Conservation (phyloP, 2,113 vertebrate genomes). For the Phalacrocorax carbo region DNA sequence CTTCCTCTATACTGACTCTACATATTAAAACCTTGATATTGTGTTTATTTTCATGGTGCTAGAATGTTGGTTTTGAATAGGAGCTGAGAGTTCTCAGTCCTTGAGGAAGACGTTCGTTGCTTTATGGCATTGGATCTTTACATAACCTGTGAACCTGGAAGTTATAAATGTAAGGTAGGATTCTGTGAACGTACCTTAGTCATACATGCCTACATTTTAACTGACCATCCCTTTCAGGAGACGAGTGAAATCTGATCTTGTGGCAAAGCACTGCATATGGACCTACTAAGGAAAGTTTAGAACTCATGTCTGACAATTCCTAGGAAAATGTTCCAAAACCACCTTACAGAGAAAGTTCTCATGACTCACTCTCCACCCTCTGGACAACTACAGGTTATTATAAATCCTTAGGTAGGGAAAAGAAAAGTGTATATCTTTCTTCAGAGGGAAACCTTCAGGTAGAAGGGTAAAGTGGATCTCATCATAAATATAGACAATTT, state of each 20-base stretch:
- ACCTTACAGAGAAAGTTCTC: background rate
- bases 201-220: background rate
- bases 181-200: background rate
- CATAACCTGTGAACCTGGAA: background rate
- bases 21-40: background rate
- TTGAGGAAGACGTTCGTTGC: background rate
- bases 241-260: background rate
- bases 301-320: fast-evolving
- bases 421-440: background rate
- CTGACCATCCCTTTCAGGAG: background rate
- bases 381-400: background rate
- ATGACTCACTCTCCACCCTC: background rate
- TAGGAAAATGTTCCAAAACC: background rate
- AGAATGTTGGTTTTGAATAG: background rate
- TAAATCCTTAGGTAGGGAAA: background rate
- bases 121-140: background rate
- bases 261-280: background rate
- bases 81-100: background rate
- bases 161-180: background rate
- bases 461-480: background rate
- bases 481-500: background rate
- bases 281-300: background rate
- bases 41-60: background rate
- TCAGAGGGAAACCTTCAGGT: background rate
- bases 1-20: background rate